Evolutionary conservation across 2,113 vertebrate genomes (phyloP), one percentile per base, ranked within the genome.

Genomic region (Malurus elegans): DNA sequence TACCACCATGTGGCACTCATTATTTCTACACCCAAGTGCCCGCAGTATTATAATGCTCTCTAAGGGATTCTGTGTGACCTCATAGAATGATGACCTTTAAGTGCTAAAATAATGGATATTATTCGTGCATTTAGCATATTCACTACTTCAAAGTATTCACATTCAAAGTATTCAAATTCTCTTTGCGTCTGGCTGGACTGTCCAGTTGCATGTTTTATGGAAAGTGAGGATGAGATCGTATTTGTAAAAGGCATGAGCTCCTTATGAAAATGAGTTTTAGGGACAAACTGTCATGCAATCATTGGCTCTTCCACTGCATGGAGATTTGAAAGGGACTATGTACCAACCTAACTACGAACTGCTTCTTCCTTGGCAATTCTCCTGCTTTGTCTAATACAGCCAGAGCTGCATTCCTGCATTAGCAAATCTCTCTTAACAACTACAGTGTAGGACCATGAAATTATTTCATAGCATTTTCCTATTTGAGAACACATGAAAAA

Each of bases 121-220:
- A 84, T 71, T 92, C 44, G 48, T 90, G 71, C 80, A 90, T 96
- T 95, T 95, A 69, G 84, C 76, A 91, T 93, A 75, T 79, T 95
- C 81, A 73, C 88, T 96, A 73, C 67, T 96, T 96, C 90, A 95
- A 95, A 93, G 92, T 96, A 97, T 97, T 96, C 95, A 96, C 95
- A 96, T 97, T 97, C 96, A 96, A 96, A 97, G 96, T 97, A 96
- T 97, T 97, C 95, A 95, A 73, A 79, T 81, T 82, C 60, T 72
- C 40, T 88, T 74, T 89, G 92, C 10, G 62, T 89, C 86, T 90
- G 86, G 79, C 64, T 92, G 79, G 88, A 97, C 96, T 94, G 95
- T 96, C 95, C 95, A 92, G 95, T 95, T 97, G 96, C 94, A 97
- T 97, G 96, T 97, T 97, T 96, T 92, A 96, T 97, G 96, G 96